phyloP scores from a whole-genome alignment of 1,140 invertebrate genomes.

The Coenobita brevimanus region DNA sequence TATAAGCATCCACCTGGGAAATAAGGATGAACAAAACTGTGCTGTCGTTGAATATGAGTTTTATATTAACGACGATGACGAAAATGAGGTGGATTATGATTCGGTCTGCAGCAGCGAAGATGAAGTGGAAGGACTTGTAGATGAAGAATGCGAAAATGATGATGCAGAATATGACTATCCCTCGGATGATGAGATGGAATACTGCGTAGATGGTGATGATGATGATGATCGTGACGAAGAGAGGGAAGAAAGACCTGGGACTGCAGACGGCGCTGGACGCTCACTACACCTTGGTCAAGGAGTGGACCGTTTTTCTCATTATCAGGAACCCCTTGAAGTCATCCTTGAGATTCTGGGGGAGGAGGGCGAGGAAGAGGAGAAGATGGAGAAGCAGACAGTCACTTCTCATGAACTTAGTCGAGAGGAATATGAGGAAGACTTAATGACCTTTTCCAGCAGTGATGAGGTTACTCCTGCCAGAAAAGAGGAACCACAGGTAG shows the following conservation, averaged over 20 bases:
- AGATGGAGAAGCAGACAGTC: background rate
- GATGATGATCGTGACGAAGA: background rate
- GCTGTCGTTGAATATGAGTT: conserved; percentile 22
- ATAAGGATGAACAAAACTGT: background rate
- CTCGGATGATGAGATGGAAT: background rate
- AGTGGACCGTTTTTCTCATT: conserved; percentile 3
- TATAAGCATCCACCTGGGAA: background rate
- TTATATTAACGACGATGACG: conserved; percentile 33
- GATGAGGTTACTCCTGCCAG: conserved; percentile 1
- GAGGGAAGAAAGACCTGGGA: background rate
- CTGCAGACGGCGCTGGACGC: background rate
- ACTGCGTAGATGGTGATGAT: conserved; percentile 10
- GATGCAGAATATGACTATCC: conserved; percentile 1
- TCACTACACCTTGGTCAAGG: background rate
- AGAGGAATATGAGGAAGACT: background rate
- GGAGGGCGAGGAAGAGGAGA: conserved; percentile 32
- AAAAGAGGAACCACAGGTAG: background rate
- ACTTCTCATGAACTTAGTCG: background rate
- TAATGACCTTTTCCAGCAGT: conserved; percentile 24
- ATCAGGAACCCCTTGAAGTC: conserved; percentile 50
- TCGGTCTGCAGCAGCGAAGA: background rate
- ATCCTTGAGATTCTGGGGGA: conserved; percentile 52
- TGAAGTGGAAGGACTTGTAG: background rate
- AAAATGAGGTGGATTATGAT: background rate
- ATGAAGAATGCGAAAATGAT: background rate